These are phyloP conservation scores for Drosophila pandora DNA, from an alignment of 1,140 invertebrate genomes.

Conservation along the genomic window DNA sequence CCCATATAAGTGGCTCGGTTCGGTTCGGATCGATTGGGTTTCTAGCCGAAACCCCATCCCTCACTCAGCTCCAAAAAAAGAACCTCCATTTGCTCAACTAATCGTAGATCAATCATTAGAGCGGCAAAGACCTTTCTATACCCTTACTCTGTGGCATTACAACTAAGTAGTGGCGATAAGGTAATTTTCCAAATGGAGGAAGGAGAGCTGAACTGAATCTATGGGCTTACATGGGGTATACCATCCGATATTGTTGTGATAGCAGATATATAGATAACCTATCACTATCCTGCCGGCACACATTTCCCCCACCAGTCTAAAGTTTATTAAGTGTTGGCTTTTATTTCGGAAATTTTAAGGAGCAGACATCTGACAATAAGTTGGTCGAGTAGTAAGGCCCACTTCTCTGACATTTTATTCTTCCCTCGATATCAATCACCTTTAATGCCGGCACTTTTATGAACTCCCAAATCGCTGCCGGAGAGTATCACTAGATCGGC, in stretches of 20 bases:
- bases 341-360: neutral
- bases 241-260: neutral
- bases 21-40: conserved; percentile 8
- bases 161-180: conserved; percentile 19
- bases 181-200: conserved; percentile 17
- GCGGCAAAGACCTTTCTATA: conserved; percentile 36
- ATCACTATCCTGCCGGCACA: neutral
- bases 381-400: neutral
- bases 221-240: neutral
- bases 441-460: conserved; percentile 6
- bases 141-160: conserved; percentile 34
- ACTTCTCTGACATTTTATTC: conserved; percentile 2
- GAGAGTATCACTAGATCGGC: conserved; percentile 31
- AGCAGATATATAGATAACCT: neutral
- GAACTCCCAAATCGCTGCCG: conserved; percentile 8
- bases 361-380: neutral
- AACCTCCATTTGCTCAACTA: conserved; percentile 44
- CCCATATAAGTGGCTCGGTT: conserved; percentile 39
- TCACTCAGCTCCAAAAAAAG: conserved; percentile 2
- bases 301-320: neutral
- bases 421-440: conserved; percentile 18
- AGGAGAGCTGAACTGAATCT: neutral
- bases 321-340: neutral
- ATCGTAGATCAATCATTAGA: conserved; percentile 54
- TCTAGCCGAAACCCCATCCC: neutral